Evolutionary conservation across 2,113 vertebrate species (phyloP).

Genomic region (Nematolebias whitei): DNA sequence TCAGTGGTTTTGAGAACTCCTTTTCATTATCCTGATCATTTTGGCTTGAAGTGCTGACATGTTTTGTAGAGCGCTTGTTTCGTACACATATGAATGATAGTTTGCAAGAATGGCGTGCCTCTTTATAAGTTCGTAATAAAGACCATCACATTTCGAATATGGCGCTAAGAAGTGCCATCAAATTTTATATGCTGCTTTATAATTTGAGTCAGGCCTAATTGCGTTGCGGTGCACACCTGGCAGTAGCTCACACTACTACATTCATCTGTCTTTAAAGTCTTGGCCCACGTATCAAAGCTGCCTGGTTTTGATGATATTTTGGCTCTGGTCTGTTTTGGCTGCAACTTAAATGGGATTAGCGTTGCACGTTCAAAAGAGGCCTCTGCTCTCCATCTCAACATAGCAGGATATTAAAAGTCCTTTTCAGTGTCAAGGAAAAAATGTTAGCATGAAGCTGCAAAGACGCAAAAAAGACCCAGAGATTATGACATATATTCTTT

Average conservation of each 20-base stretch:
- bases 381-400: conserved; percentile 68
- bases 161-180: conserved; percentile 63
- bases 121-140: not conserved
- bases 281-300: conserved; percentile 79
- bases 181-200: conserved; percentile 71
- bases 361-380: conserved; percentile 66
- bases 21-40: conserved; percentile 48
- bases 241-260: conserved; percentile 67
- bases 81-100: conserved; percentile 15
- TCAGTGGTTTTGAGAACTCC: conserved; percentile 42
- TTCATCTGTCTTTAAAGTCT: conserved; percentile 78
- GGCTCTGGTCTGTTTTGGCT: conserved; percentile 75
- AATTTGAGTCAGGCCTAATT: conserved; percentile 79
- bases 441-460: conserved; percentile 22
- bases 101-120: conserved; percentile 42
- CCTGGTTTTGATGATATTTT: conserved; percentile 79
- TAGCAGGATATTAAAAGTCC: conserved; percentile 66
- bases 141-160: conserved; percentile 49
- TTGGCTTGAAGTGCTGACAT: conserved; percentile 55
- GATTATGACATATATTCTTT: not conserved
- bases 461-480: not conserved
- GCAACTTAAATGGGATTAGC: conserved; percentile 76
- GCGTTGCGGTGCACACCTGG: conserved; percentile 78
- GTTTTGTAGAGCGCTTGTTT: conserved; percentile 44
- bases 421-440: conserved; percentile 61